phyloP scores from a whole-genome alignment of 2,797 vertebrate genomes.

The Lophius americanus region DNA sequence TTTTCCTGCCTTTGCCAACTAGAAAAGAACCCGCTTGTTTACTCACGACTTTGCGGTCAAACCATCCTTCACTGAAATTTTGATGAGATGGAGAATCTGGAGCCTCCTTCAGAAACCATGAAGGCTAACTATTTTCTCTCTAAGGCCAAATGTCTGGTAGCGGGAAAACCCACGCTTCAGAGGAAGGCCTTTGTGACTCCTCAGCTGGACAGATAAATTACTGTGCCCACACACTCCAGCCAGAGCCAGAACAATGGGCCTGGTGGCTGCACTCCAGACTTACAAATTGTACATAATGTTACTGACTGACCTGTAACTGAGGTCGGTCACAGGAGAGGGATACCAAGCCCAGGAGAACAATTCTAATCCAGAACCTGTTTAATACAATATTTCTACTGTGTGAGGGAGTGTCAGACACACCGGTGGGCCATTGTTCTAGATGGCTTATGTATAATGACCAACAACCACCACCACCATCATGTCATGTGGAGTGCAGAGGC shows the following conservation, averaged over 20 bases:
- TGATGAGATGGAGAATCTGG: slow-evolving; percentile 27
- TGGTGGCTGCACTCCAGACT: slow-evolving; percentile 29
- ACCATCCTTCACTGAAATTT: slow-evolving; percentile 28
- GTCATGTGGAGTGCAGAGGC: slow-evolving; percentile 4
- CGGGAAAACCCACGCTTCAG: slow-evolving; percentile 34
- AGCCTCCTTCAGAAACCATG: slow-evolving; percentile 32
- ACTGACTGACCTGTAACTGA: slow-evolving; percentile 34
- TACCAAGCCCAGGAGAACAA: slow-evolving; percentile 20
- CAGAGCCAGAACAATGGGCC: slow-evolving; percentile 34
- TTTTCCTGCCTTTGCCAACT: slow-evolving; percentile 11
- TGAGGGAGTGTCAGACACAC: slow-evolving; percentile 22
- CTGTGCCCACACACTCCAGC: slow-evolving; percentile 31
- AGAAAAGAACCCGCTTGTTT: slow-evolving; percentile 23
- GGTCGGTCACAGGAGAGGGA: slow-evolving; percentile 30
- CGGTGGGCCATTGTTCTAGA: slow-evolving; percentile 29
- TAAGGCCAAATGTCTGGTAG: slow-evolving; percentile 34
- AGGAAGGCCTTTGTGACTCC: slow-evolving; percentile 42
- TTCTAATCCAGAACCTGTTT: slow-evolving; percentile 23
- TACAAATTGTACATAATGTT: slow-evolving; percentile 28
- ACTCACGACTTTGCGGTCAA: slow-evolving; percentile 33
- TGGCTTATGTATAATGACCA: slow-evolving; percentile 37
- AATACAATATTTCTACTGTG: slow-evolving; percentile 30
- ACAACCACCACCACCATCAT: slow-evolving; percentile 24
- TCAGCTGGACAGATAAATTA: slow-evolving; percentile 43
- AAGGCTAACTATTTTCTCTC: slow-evolving; percentile 18